Evolutionary conservation across 2,888 invertebrate genomes (phyloP).

Genomic region (Tolmerus cingulatus): DNA sequence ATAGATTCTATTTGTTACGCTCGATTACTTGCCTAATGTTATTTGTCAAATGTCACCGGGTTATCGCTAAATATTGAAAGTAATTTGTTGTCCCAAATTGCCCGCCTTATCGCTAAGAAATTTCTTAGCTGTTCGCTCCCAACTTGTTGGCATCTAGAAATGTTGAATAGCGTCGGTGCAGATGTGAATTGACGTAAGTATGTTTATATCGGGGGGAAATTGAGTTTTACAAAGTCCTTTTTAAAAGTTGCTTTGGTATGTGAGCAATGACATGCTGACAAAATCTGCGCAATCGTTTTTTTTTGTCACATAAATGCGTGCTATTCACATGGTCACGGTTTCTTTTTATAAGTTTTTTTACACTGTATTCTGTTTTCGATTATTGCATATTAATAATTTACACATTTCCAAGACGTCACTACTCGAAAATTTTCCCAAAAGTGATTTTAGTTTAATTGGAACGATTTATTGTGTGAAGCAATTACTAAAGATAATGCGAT

Average conservation of each 20-base stretch:
- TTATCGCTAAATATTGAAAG: background rate
- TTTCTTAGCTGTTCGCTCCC: background rate
- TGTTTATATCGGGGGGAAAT: background rate
- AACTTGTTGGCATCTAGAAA: background rate
- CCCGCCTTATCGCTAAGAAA: background rate
- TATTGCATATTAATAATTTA: background rate
- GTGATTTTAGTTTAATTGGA: background rate
- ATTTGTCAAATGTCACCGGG: background rate
- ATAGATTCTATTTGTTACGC: background rate
- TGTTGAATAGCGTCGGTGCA: background rate
- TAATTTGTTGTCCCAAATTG: background rate
- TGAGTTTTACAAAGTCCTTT: background rate
- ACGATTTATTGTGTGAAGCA: background rate
- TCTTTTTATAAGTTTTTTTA: background rate
- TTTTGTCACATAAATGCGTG: background rate
- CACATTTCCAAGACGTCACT: background rate
- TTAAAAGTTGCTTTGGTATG: background rate
- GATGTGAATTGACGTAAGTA: background rate
- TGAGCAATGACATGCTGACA: background rate
- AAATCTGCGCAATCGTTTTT: background rate
- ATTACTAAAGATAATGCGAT: background rate
- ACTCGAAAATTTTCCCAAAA: background rate
- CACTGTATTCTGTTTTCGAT: background rate
- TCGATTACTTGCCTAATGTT: background rate
- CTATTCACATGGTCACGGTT: background rate